Conservation (phyloP, 2,888 invertebrate genomes). For the Chymomyza procnemis region DNA sequence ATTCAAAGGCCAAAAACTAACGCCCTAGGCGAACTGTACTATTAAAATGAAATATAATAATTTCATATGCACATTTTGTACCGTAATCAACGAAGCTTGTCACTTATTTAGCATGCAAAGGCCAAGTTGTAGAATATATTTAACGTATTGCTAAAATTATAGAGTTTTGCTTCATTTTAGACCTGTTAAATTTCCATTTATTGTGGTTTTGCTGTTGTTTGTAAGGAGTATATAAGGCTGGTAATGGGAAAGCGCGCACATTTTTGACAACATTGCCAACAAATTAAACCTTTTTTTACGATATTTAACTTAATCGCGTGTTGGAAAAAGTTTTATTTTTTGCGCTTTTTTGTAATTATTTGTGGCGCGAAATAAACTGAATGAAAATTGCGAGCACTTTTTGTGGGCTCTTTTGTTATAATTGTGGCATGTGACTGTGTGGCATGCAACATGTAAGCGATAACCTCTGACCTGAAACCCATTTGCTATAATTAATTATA, state of each 20-base stretch:
- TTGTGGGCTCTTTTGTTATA: constrained; percentile 7
- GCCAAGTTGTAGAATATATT: constrained; percentile 27
- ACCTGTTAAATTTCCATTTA: constrained; percentile 56
- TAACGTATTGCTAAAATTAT: constrained; percentile 37
- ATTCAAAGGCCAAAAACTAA: background rate
- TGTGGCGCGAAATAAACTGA: constrained; percentile 45
- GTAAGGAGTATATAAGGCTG: constrained; percentile 19
- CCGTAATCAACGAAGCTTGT: constrained; percentile 13
- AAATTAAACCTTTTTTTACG: constrained; percentile 6
- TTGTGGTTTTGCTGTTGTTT: constrained; percentile 7
- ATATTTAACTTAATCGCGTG: constrained; percentile 42
- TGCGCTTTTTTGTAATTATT: constrained; percentile 54
- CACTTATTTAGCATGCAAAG: constrained; percentile 38
- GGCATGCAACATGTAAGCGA: constrained; percentile 59
- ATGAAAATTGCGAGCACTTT: constrained; percentile 28
- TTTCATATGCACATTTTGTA: constrained; percentile 32
- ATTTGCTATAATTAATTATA: constrained; percentile 20
- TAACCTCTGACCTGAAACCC: constrained; percentile 34
- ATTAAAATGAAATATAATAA: constrained; percentile 3
- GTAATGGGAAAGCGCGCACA: constrained; percentile 35
- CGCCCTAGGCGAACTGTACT: background rate
- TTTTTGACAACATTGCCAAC: constrained; percentile 49
- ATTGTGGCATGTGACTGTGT: constrained; percentile 8
- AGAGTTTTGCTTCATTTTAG: constrained; percentile 56
- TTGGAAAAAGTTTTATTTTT: constrained; percentile 21